These are phyloP conservation scores for Sinocyclocheilus rhinocerous DNA, from an alignment of 2,113 vertebrate species.

Conservation along the genomic window DNA sequence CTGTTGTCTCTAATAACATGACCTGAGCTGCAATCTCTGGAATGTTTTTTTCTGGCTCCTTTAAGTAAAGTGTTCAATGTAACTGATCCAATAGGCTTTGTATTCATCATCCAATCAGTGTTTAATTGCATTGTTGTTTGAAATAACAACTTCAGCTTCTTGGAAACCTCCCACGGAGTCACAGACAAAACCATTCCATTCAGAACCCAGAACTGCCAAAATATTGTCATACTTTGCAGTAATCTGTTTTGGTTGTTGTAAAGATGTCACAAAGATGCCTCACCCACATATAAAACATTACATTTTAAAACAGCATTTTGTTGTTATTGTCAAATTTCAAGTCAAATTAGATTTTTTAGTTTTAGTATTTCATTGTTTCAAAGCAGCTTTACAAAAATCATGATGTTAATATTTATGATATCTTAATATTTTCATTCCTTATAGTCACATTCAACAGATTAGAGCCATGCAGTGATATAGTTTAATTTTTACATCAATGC, in stretches of 20 bases:
- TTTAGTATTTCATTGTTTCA: background rate
- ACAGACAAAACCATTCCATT: conserved; percentile 8
- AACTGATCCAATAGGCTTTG: conserved; percentile 36
- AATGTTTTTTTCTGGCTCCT: conserved; percentile 55
- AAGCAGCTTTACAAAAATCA: background rate
- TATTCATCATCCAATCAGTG: conserved; percentile 56
- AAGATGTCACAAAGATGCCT: background rate
- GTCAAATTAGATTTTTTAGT: too few relatives aligned
- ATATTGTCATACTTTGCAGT: background rate
- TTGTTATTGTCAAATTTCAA: background rate
- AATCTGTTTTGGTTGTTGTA: background rate
- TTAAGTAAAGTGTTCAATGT: conserved; percentile 53
- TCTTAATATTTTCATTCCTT: background rate
- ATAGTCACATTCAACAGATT: background rate
- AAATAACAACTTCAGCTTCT: conserved; percentile 45
- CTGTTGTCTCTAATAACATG: conserved; percentile 64
- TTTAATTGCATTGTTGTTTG: conserved; percentile 47
- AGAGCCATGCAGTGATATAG: background rate
- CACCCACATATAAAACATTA: background rate
- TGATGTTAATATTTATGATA: background rate
- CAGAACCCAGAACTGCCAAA: background rate
- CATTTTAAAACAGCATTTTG: background rate
- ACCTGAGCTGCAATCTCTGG: conserved; percentile 55
- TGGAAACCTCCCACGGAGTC: conserved; percentile 23
- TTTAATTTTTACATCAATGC: background rate